These are phyloP conservation scores for Labia minor DNA, from an alignment of 2,888 invertebrate species.

Conservation along the genomic window DNA sequence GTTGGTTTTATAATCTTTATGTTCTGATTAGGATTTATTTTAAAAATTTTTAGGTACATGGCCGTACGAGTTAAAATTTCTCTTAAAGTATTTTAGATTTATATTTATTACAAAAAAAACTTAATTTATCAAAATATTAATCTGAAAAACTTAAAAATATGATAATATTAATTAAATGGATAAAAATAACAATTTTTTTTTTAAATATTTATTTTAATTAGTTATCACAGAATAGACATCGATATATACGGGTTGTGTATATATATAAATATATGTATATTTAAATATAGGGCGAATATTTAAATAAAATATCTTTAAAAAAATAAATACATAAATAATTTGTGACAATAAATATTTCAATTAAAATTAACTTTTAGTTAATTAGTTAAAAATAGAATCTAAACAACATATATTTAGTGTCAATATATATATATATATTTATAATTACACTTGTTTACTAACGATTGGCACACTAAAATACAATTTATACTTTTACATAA, in stretches of 20 bases:
- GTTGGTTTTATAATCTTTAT: too few species aligned
- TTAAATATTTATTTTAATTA: not conserved
- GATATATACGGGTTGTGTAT: not conserved
- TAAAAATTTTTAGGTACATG: too few species aligned
- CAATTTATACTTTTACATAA: not conserved
- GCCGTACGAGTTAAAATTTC: too few species aligned
- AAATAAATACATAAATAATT: not conserved
- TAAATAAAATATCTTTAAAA: not conserved
- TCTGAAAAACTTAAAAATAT: too few species aligned
- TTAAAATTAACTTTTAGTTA: not conserved
- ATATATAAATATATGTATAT: not conserved
- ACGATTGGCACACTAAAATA: not conserved
- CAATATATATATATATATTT: not conserved
- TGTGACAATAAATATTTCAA: not conserved
- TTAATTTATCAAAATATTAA: too few species aligned
- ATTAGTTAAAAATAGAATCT: not conserved
- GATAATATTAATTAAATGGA: too few species aligned
- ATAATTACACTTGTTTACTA: not conserved
- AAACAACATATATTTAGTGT: conserved; percentile 15
- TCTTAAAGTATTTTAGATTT: too few species aligned
- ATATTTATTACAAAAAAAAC: too few species aligned
- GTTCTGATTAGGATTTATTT: too few species aligned
- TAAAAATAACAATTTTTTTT: too few species aligned
- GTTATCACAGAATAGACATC: conserved; percentile 6
- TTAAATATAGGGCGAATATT: not conserved